A percentile compares a stretch with the other conserved stretches of the same genome.
phyloP scores from a whole-genome alignment of 2,888 invertebrate species.

The Drosophila trichaetosa region DNA sequence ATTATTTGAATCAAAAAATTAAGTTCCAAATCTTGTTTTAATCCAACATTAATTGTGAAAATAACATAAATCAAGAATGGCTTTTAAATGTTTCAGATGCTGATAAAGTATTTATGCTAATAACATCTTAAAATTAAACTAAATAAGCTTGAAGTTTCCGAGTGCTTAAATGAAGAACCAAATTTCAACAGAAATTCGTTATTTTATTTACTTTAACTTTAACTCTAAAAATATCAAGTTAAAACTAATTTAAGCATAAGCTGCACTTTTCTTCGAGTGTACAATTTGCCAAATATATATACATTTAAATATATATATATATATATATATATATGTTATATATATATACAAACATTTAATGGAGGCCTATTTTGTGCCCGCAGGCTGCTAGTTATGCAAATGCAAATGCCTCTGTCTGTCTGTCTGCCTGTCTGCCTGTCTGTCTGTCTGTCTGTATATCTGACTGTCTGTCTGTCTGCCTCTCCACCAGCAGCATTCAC shows the following conservation, averaged over 20 bases:
- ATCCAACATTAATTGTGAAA: no score
- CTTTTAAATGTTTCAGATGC: background rate
- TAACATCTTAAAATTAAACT: background rate
- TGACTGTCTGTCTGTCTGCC: background rate
- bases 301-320: background rate
- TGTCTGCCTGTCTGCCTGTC: background rate
- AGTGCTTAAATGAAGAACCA: background rate
- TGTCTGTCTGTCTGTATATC: background rate
- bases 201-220: background rate
- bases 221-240: background rate
- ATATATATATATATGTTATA: background rate
- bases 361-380: constrained; percentile 35
- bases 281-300: background rate
- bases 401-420: constrained; percentile 15
- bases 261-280: background rate
- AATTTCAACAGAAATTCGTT: background rate
- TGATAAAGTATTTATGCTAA: background rate
- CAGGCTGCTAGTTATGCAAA: constrained; percentile 58
- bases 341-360: constrained; percentile 21
- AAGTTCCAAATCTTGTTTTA: background rate
- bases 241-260: background rate
- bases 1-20: background rate
- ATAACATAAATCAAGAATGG: no score
- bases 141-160: background rate
- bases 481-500: background rate